phyloP scores from a whole-genome alignment of 1,140 invertebrate species.

The Lordiphosa stackelbergi region DNA sequence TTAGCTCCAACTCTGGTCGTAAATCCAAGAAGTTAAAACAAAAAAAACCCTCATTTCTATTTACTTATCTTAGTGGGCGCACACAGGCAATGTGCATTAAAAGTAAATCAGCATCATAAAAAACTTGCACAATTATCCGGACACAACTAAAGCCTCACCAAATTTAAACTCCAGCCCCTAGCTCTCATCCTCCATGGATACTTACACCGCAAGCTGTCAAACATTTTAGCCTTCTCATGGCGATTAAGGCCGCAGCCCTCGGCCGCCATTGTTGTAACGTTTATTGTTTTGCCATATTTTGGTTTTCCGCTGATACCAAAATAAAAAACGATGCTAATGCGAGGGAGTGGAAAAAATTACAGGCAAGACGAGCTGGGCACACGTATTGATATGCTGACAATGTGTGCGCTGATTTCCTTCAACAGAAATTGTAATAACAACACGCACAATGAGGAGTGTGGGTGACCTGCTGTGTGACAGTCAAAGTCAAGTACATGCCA shows the following conservation, averaged over 20 bases:
- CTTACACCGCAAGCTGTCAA: conserved; percentile 39
- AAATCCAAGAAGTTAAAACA: no score
- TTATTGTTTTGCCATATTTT: conserved; percentile 55
- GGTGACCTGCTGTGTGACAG: conserved; percentile 7
- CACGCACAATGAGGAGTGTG: conserved; percentile 7
- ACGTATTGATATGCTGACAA: conserved; percentile 68
- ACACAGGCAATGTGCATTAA: conserved; percentile 7
- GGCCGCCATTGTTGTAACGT: conserved; percentile 46
- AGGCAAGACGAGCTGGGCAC: neutral
- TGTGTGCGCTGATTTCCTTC: conserved; percentile 58
- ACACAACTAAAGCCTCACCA: neutral
- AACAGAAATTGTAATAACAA: conserved; percentile 44
- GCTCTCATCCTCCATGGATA: conserved; percentile 10
- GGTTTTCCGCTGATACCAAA: conserved; percentile 29
- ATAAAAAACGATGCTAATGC: conserved; percentile 22
- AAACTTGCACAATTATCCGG: conserved; percentile 16
- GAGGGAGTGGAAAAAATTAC: neutral
- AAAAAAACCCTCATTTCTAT: no score
- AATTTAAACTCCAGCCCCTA: conserved; percentile 3
- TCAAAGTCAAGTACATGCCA: conserved; percentile 47
- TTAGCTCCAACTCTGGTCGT: no score
- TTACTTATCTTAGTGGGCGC: no score
- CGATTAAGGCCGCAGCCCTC: conserved; percentile 29
- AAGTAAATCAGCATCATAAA: conserved; percentile 13
- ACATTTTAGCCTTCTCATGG: conserved; percentile 34